Base-by-base conservation (phyloP, 2,113 vertebrate species). In the Laterallus jamaicensis region DNA sequence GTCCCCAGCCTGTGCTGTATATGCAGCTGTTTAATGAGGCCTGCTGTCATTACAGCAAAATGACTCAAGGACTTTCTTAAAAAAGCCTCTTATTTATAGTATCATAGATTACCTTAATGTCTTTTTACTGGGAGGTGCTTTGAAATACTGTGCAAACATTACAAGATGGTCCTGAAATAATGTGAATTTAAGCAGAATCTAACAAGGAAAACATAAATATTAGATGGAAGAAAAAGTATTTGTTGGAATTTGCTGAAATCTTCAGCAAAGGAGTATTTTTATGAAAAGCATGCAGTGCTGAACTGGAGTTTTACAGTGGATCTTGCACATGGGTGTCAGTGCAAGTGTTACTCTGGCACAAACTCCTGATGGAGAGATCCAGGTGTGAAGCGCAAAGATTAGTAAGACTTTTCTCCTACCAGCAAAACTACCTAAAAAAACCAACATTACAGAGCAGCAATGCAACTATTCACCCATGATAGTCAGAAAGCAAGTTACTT, bases 11-110 rank as follows among this genome's bases (percentile, higher is more conserved):
- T 59, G 81, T 83, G 92, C 80, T 12, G 3, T 86, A 54, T 68
- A 86, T 90, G 93, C 93, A 93, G 93, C 92, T 96, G 92, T 85
- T 94, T 91, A 95, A 97, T 96, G 94, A 96, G 77, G 87, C 92
- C 91, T 96, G 82, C 82, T 95, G 89, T 91, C 95, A 93, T 94
- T 94, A 85, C 69, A 91, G 92, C 60, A 73, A 94, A 94, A 95
- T 59, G 52, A 87, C 79, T 95, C 95, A 37, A 95, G 87, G 91
- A 96, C 88, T 94, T 92, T 8, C 88, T 81, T 83, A 31, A 96
- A 95, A 96, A 94, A 90, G 64, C 68, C 44, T 92, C 73, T 90
- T 95, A 91, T 96, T 96, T 96, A 94, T 86, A 88, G 87, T 70
- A 71, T 56, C 95, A 92, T 68, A 86, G 81, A 93, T 92, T 88